Percentiles rank a stretch among this genome's conserved stretches.
These are phyloP conservation scores for Callosobruchus maculatus DNA, from an alignment of 2,888 invertebrate genomes.

Conservation along the genomic window DNA sequence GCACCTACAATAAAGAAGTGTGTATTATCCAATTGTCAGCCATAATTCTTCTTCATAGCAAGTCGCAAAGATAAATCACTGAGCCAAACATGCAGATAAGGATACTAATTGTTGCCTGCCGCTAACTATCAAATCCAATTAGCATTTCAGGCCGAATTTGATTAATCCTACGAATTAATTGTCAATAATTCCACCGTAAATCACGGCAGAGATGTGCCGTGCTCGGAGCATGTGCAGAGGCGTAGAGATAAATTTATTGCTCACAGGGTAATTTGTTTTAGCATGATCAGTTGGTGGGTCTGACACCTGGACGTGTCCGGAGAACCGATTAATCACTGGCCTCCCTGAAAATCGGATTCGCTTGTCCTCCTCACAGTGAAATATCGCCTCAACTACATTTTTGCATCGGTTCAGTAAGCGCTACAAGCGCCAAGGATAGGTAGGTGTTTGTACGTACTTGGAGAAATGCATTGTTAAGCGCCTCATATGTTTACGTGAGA, in stretches of 20 bases:
- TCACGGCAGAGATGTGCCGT: slow-evolving; percentile 4
- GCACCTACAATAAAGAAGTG: background rate
- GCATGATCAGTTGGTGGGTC: background rate
- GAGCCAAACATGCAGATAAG: slow-evolving; percentile 9
- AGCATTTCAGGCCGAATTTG: slow-evolving; percentile 15
- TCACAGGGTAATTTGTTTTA: background rate
- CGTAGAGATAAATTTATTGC: background rate
- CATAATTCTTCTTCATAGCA: background rate
- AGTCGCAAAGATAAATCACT: background rate
- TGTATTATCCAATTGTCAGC: background rate
- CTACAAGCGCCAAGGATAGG: background rate
- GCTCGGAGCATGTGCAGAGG: background rate
- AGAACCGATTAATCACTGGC: background rate
- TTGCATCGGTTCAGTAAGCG: background rate
- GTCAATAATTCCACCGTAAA: slow-evolving; percentile 13
- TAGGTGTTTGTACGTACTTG: background rate
- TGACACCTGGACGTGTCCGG: background rate
- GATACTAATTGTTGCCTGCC: slow-evolving; percentile 18
- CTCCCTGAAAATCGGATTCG: background rate
- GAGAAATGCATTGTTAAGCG: background rate
- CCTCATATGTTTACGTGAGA: background rate
- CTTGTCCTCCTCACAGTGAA: background rate
- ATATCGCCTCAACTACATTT: background rate
- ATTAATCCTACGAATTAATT: slow-evolving; percentile 18
- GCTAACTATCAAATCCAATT: slow-evolving; percentile 21